These are phyloP conservation scores for Brachyptera putata DNA, from an alignment of 2,888 invertebrate genomes.

Conservation along the genomic window DNA sequence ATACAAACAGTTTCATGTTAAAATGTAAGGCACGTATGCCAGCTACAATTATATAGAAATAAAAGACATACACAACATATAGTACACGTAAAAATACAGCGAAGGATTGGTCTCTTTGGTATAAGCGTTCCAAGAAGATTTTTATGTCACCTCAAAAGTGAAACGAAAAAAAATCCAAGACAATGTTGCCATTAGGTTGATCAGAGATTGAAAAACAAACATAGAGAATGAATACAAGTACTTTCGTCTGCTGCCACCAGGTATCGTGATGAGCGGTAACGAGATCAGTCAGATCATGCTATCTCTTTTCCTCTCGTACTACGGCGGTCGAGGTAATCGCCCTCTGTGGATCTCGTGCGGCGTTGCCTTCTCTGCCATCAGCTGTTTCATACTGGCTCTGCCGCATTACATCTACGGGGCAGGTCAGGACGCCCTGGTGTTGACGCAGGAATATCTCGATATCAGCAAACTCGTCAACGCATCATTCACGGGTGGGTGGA, in stretches of 20 bases:
- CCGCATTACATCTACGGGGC: slow-evolving; percentile 61
- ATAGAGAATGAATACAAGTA: no score
- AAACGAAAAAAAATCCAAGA: no score
- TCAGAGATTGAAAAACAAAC: no score
- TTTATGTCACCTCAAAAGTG: no score
- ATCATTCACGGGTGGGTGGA: background rate
- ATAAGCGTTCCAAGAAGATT: no score
- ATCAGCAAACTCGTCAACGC: background rate
- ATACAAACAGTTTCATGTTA: no score
- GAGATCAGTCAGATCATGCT: slow-evolving; percentile 64
- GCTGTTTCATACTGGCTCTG: slow-evolving; percentile 56
- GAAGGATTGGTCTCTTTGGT: no score
- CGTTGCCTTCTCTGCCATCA: slow-evolving; percentile 55
- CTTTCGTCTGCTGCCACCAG: slow-evolving; percentile 43
- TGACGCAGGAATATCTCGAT: slow-evolving; percentile 47
- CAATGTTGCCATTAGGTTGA: no score
- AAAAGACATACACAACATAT: no score
- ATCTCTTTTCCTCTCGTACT: slow-evolving; percentile 58
- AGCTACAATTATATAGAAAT: no score
- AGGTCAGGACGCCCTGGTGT: slow-evolving; percentile 49
- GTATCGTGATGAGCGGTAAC: slow-evolving; percentile 62
- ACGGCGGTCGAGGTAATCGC: slow-evolving; percentile 62
- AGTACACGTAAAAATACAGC: no score
- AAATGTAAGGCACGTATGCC: no score
- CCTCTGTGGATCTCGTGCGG: slow-evolving; percentile 64